phyloP scores from a whole-genome alignment of 1,140 invertebrate species.

The Seison nebaliae region DNA sequence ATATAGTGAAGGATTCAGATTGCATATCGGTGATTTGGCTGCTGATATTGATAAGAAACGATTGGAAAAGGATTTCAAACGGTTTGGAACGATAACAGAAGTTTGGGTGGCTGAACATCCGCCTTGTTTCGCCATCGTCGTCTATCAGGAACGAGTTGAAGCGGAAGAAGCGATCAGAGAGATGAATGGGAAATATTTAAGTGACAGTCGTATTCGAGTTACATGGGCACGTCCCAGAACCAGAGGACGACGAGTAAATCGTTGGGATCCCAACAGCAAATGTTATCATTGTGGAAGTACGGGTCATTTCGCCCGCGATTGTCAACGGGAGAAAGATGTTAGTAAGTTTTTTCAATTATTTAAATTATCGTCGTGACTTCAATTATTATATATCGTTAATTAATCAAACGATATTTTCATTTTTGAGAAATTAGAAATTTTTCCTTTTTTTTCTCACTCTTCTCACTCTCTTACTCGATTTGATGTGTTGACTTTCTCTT shows the following conservation, averaged over 20 bases:
- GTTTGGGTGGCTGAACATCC: slow-evolving; percentile 25
- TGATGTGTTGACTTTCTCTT: too few species aligned
- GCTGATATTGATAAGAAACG: slow-evolving; percentile 17
- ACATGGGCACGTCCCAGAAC: slow-evolving; percentile 22
- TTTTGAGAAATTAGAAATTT: too few species aligned
- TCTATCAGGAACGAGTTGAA: slow-evolving; percentile 22
- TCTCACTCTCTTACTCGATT: too few species aligned
- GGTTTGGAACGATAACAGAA: slow-evolving; percentile 23
- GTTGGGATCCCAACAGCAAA: slow-evolving; percentile 21
- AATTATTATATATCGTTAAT: too few species aligned
- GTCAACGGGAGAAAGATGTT: too few species aligned
- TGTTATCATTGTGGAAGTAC: slow-evolving; percentile 25
- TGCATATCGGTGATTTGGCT: slow-evolving; percentile 21
- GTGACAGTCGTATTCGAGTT: slow-evolving; percentile 17
- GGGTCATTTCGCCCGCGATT: slow-evolving; percentile 20
- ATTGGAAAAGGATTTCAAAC: slow-evolving; percentile 20
- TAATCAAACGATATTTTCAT: too few species aligned
- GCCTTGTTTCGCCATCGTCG: slow-evolving; percentile 28
- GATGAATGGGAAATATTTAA: slow-evolving; percentile 19
- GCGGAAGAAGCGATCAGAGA: slow-evolving; percentile 21
- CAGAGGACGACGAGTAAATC: slow-evolving; percentile 16
- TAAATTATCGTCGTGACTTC: too few species aligned
- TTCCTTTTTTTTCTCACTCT: too few species aligned
- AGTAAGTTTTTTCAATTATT: too few species aligned
- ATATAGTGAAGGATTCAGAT: slow-evolving; percentile 17